Percentiles rank a stretch among this genome's conserved stretches.
These are phyloP conservation scores for Parapsyche elsis DNA, from an alignment of 1,140 invertebrate genomes.

Conservation along the genomic window DNA sequence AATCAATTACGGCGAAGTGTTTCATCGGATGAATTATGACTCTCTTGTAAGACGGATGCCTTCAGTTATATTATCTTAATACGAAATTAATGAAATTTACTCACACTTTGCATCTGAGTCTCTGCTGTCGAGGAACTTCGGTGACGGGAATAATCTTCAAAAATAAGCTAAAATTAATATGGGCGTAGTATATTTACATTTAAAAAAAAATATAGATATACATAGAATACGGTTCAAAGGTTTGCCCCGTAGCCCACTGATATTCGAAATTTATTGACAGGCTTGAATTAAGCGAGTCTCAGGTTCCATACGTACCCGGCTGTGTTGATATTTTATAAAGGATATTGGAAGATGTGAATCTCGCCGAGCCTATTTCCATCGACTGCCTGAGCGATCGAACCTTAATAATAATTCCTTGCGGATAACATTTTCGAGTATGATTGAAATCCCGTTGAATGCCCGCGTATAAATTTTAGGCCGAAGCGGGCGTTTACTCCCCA, in stretches of 20 bases:
- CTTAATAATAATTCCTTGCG: slow-evolving; percentile 33
- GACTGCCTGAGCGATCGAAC: slow-evolving; percentile 18
- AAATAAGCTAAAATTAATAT: too few species aligned
- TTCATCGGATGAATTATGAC: too few species aligned
- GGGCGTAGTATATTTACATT: too few species aligned
- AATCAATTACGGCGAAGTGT: too few species aligned
- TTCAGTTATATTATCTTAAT: too few species aligned
- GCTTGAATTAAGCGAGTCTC: slow-evolving; percentile 31
- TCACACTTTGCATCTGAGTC: too few species aligned
- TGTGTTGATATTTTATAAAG: slow-evolving; percentile 27
- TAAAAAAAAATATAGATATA: too few species aligned
- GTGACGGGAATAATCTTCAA: too few species aligned
- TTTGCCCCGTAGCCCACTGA: not conserved
- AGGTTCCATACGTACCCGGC: slow-evolving; percentile 3
- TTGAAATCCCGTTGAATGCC: slow-evolving; percentile 12
- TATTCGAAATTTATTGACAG: slow-evolving; percentile 34
- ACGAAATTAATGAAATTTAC: too few species aligned
- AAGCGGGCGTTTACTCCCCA: too few species aligned
- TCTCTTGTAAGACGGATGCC: too few species aligned
- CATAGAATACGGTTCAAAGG: not conserved
- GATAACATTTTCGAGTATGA: slow-evolving; percentile 23
- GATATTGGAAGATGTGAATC: slow-evolving; percentile 34
- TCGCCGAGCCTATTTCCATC: slow-evolving; percentile 13
- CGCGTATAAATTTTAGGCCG: not conserved
- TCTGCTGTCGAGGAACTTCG: too few species aligned